These are phyloP conservation scores for Meandrusa payeni DNA, from an alignment of 2,888 invertebrate species.

Conservation along the genomic window DNA sequence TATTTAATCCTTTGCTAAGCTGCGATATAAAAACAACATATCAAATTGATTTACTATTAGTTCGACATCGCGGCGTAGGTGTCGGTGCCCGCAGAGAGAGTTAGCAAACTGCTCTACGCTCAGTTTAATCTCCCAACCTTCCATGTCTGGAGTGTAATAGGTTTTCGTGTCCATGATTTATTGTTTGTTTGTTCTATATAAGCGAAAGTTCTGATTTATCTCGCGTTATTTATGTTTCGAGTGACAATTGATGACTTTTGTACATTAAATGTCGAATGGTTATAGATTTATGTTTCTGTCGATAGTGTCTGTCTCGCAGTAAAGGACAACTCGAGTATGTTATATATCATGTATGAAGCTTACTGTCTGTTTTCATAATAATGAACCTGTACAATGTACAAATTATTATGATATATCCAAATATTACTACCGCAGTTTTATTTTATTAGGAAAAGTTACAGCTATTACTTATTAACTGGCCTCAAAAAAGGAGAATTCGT, in stretches of 20 bases:
- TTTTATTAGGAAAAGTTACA: too few relatives aligned
- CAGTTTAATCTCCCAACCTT: conserved; percentile 44
- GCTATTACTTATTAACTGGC: too few relatives aligned
- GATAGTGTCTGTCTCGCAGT: conserved; percentile 2
- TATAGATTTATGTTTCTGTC: conserved; percentile 18
- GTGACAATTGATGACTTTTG: conserved; percentile 28
- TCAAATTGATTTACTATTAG: conserved; percentile 43
- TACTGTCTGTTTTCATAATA: too few relatives aligned
- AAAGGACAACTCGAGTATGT: background rate
- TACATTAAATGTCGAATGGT: conserved; percentile 15
- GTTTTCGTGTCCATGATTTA: conserved; percentile 49
- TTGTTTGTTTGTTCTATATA: conserved; percentile 51
- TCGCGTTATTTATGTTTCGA: conserved; percentile 36
- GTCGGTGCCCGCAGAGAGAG: conserved; percentile 37
- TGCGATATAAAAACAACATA: conserved; percentile 37
- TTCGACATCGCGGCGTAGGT: conserved; percentile 39
- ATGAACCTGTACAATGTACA: too few relatives aligned
- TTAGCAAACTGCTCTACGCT: conserved; percentile 37
- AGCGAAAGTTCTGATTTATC: conserved; percentile 44
- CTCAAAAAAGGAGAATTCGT: too few relatives aligned
- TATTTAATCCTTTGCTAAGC: background rate
- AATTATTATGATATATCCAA: too few relatives aligned
- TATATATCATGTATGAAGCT: too few relatives aligned
- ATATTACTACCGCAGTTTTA: too few relatives aligned
- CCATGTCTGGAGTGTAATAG: conserved; percentile 51